These are phyloP conservation scores for Cotesia typhae DNA, from an alignment of 1,140 invertebrate species.

Conservation along the genomic window DNA sequence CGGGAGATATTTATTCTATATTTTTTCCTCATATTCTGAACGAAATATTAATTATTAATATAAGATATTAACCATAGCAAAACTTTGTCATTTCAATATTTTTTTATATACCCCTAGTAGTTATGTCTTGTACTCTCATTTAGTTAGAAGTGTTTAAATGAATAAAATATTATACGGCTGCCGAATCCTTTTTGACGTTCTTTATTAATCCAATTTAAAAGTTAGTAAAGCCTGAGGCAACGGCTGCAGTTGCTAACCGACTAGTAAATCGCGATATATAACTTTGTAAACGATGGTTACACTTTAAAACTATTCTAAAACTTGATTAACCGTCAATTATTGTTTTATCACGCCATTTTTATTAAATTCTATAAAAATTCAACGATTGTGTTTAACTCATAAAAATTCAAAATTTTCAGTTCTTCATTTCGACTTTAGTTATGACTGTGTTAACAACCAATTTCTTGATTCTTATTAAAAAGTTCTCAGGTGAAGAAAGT, in stretches of 20 bases:
- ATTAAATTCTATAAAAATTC: too few species aligned
- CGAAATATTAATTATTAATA: too few species aligned
- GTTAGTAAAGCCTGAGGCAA: slow-evolving; percentile 8
- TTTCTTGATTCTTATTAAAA: too few species aligned
- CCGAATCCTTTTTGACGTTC: slow-evolving; percentile 24
- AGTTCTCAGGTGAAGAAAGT: too few species aligned
- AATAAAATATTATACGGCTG: background rate
- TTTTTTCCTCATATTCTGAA: too few species aligned
- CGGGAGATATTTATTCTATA: background rate
- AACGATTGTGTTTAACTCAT: too few species aligned
- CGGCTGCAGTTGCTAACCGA: slow-evolving; percentile 17
- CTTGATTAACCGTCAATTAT: background rate
- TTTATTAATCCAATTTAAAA: slow-evolving; percentile 38
- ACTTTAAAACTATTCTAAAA: background rate
- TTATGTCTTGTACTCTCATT: background rate
- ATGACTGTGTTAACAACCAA: too few species aligned
- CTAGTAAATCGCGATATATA: slow-evolving; percentile 20
- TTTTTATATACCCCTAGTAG: background rate
- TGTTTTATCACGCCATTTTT: background rate
- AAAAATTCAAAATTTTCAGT: too few species aligned
- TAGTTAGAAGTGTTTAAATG: slow-evolving; percentile 19
- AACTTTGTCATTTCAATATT: background rate
- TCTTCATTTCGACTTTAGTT: too few species aligned
- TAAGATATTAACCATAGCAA: background rate
- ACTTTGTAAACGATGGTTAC: slow-evolving; percentile 10